Evolutionary conservation across 2,797 vertebrate genomes (phyloP).

Genomic region (Paratrypauchen microcephalus): DNA sequence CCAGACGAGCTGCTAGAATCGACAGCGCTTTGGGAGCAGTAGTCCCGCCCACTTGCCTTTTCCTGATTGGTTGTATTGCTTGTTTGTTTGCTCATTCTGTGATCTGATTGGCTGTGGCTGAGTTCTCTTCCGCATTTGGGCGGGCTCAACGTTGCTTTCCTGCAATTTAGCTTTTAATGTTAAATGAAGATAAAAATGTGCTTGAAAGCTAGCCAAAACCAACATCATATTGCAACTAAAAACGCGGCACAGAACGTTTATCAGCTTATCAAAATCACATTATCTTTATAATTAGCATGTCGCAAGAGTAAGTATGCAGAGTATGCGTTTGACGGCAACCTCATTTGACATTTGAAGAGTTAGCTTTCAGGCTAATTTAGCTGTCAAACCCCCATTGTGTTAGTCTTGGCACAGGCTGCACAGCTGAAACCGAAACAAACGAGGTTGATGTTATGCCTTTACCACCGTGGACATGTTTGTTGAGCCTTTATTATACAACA

Average conservation of each 20-base stretch:
- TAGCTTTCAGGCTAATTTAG: slow-evolving; percentile 56
- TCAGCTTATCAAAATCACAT: background rate
- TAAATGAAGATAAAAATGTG: slow-evolving; percentile 35
- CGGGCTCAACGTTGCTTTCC: slow-evolving; percentile 30
- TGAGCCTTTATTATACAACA: background rate
- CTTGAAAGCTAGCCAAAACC: background rate
- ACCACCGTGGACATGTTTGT: background rate
- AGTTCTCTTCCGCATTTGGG: slow-evolving; percentile 41
- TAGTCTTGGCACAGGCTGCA: background rate
- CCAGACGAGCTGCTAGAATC: slow-evolving; percentile 38
- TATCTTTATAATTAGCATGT: background rate
- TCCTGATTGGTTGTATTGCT: slow-evolving; percentile 55
- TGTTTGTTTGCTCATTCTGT: slow-evolving; percentile 9
- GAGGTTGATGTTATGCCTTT: background rate
- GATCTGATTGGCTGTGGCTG: slow-evolving; percentile 57
- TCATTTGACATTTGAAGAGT: slow-evolving; percentile 39
- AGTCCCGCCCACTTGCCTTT: slow-evolving; percentile 48
- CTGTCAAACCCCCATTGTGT: slow-evolving; percentile 70
- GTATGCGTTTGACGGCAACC: slow-evolving; percentile 22
- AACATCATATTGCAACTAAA: background rate
- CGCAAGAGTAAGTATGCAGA: background rate
- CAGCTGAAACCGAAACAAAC: slow-evolving; percentile 42
- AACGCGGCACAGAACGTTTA: accelerated
- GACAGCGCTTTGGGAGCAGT: slow-evolving; percentile 31
- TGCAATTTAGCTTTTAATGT: slow-evolving; percentile 26